A percentile compares a stretch with the other conserved stretches of the same genome.
phyloP scores from a whole-genome alignment of 2,888 invertebrate genomes.

The Melikaiella ostensackeni region DNA sequence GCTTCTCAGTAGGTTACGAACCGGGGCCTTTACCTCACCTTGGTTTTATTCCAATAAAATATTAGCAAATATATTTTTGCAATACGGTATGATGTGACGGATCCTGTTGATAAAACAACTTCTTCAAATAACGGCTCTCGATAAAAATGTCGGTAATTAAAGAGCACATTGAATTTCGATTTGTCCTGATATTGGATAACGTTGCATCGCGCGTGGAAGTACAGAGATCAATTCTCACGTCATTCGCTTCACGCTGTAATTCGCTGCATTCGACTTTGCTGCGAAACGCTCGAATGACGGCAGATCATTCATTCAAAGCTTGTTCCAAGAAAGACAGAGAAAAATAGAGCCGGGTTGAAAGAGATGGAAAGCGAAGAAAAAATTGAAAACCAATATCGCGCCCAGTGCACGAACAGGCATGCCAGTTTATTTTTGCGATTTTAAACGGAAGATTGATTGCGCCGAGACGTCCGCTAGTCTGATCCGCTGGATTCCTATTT shows the following conservation, averaged over 20 bases:
- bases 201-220: constrained; percentile 23
- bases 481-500: constrained; percentile 58
- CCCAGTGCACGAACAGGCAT: constrained; percentile 50
- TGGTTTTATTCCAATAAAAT: too few species aligned
- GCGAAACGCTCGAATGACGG: constrained; percentile 35
- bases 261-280: constrained; percentile 31
- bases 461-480: constrained; percentile 53
- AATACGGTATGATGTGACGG: too few species aligned
- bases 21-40: too few species aligned
- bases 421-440: constrained; percentile 65
- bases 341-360: constrained; percentile 13
- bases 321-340: constrained; percentile 31
- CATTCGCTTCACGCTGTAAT: constrained; percentile 35
- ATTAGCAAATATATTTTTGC: background rate
- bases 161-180: constrained; percentile 30
- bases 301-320: constrained; percentile 31
- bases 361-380: constrained; percentile 43
- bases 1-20: too few species aligned
- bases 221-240: constrained; percentile 38
- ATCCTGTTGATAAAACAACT: constrained; percentile 2
- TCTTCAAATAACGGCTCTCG: background rate
- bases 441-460: constrained; percentile 65
- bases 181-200: constrained; percentile 28
- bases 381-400: constrained; percentile 63
- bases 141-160: constrained; percentile 15